Evolutionary conservation across 2,888 invertebrate species (phyloP).

Genomic region (Anagyrus pseudococci): DNA sequence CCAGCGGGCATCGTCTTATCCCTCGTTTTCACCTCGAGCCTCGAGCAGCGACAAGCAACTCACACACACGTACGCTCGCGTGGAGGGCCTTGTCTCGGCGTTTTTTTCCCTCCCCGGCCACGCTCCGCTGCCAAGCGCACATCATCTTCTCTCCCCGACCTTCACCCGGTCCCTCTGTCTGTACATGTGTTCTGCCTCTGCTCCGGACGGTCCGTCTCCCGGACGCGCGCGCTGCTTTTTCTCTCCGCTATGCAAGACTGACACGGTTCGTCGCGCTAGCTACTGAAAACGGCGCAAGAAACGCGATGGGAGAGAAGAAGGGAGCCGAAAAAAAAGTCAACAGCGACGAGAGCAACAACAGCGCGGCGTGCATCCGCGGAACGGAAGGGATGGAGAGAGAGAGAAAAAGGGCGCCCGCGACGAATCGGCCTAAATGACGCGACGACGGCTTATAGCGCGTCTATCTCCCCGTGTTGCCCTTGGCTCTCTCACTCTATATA

Average conservation of each 20-base stretch:
- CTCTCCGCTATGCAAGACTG: conserved; percentile 21
- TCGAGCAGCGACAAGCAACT: conserved; percentile 10
- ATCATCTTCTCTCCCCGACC: neutral
- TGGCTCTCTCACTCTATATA: neutral
- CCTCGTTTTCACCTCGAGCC: no score
- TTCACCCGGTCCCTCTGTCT: conserved; percentile 11
- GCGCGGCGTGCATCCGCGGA: conserved; percentile 32
- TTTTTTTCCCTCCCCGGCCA: conserved; percentile 19
- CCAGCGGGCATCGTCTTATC: conserved; percentile 33
- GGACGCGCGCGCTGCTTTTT: conserved; percentile 7
- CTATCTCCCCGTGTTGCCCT: neutral
- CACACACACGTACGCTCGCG: no score
- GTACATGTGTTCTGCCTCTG: conserved; percentile 8
- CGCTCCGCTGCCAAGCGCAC: neutral
- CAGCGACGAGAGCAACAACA: conserved; percentile 20
- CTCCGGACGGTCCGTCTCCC: neutral
- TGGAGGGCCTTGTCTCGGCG: no score
- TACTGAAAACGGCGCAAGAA: conserved; percentile 18
- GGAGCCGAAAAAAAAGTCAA: neutral
- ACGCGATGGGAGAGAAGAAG: conserved; percentile 1
- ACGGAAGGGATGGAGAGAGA: conserved; percentile 8
- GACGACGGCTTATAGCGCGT: neutral
- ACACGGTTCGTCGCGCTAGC: conserved; percentile 29
- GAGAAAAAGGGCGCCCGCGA: conserved; percentile 33
- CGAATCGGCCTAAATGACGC: conserved; percentile 34